These are phyloP conservation scores for Ctenochaetus hawaiiensis DNA, from an alignment of 2,797 vertebrate genomes.

Conservation along the genomic window DNA sequence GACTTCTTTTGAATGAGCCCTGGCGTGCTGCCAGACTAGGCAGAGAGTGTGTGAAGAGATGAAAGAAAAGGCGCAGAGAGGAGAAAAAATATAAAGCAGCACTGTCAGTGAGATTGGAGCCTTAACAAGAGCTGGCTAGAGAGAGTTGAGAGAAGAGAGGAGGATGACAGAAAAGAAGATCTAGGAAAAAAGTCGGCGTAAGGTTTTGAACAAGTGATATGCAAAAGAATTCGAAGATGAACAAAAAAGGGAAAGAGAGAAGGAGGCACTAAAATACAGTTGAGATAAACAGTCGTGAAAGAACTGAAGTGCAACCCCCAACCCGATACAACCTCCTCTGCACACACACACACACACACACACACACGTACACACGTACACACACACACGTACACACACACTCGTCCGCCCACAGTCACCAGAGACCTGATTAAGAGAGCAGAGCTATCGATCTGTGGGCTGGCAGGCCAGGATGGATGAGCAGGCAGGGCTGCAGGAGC, in stretches of 20 bases:
- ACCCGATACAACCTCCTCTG: constrained; percentile 57
- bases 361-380: constrained; percentile 43
- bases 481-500: constrained; percentile 78
- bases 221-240: constrained; percentile 19
- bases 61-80: constrained; percentile 35
- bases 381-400: constrained; percentile 40
- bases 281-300: constrained; percentile 70
- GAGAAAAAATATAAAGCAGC: constrained; percentile 42
- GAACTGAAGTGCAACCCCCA: constrained; percentile 70
- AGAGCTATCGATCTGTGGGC: constrained; percentile 84
- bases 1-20: constrained; percentile 59
- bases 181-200: constrained; percentile 6
- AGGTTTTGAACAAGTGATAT: constrained; percentile 33
- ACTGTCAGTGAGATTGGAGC: constrained; percentile 47
- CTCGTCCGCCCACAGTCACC: constrained; percentile 80
- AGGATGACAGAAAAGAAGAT: constrained; percentile 37
- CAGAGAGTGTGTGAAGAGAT: constrained; percentile 37
- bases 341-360: constrained; percentile 47
- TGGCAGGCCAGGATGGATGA: constrained; percentile 86
- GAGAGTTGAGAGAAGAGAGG: constrained; percentile 33
- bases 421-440: constrained; percentile 90
- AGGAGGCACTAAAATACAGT: constrained; percentile 15
- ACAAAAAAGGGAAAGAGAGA: constrained; percentile 26
- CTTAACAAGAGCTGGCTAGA: constrained; percentile 45
- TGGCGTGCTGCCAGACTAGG: constrained; percentile 60